These are phyloP conservation scores for Cyprinodon brontotheroides DNA, from an alignment of 2,113 vertebrate genomes.

Conservation along the genomic window DNA sequence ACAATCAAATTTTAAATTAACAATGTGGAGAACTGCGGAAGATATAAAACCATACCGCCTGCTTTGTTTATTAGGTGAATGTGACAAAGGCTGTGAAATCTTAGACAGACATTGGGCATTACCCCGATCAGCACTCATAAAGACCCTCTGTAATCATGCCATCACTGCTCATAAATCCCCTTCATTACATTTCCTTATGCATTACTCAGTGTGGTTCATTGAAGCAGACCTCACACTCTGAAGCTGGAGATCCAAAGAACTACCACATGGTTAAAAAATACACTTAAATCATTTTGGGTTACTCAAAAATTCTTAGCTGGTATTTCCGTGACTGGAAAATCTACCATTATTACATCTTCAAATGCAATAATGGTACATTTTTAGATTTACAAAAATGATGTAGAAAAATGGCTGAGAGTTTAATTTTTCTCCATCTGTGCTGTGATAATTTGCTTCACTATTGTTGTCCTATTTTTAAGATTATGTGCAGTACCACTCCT, in stretches of 20 bases:
- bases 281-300: constrained; percentile 15
- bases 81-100: constrained; percentile 64
- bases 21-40: constrained; percentile 26
- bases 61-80: constrained; percentile 59
- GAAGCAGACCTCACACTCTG: constrained; percentile 42
- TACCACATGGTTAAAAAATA: constrained; percentile 4
- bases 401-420: no score
- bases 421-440: neutral
- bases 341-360: neutral
- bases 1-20: constrained; percentile 19
- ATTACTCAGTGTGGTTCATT: constrained; percentile 55
- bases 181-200: constrained; percentile 60
- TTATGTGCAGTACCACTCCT: neutral
- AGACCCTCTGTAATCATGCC: constrained; percentile 65
- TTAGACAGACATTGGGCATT: constrained; percentile 70
- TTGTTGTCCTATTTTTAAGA: neutral
- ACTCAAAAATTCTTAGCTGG: neutral
- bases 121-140: constrained; percentile 72
- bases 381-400: no score
- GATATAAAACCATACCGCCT: constrained; percentile 31
- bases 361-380: neutral
- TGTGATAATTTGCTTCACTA: neutral
- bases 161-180: constrained; percentile 66
- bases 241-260: constrained; percentile 11
- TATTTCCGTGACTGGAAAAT: constrained; percentile 14